phyloP scores from a whole-genome alignment of 2,113 vertebrate species.

The Leiothrix lutea region DNA sequence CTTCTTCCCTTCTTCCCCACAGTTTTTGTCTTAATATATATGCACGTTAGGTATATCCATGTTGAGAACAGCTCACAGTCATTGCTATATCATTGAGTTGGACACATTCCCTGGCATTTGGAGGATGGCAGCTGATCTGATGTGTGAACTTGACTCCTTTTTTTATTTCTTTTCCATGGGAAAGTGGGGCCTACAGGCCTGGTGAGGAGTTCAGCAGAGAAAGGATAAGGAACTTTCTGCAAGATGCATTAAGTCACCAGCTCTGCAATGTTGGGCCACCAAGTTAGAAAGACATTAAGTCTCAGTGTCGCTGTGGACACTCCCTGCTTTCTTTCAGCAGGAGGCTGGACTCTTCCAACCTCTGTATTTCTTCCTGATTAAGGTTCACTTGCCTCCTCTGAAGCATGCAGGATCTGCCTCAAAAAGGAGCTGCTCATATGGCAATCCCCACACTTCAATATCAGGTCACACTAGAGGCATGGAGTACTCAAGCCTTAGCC shows the following conservation, averaged over 20 bases:
- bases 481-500: background rate
- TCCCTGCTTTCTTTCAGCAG: background rate
- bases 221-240: background rate
- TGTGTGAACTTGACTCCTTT: background rate
- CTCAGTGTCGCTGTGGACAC: background rate
- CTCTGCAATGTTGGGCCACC: background rate
- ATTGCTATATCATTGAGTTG: background rate
- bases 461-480: accelerated
- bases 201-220: background rate
- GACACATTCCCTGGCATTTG: background rate
- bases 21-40: background rate
- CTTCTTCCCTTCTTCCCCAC: background rate
- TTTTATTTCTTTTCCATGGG: background rate
- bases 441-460: background rate
- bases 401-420: background rate
- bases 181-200: background rate
- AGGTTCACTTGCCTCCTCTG: background rate
- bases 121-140: background rate
- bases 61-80: background rate
- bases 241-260: background rate
- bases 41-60: accelerated
- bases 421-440: background rate
- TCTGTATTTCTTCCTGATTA: background rate
- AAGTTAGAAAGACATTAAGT: background rate
- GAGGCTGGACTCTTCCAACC: background rate